Base-by-base conservation (phyloP, 2,888 invertebrate genomes). In the Eurytoma californica region DNA sequence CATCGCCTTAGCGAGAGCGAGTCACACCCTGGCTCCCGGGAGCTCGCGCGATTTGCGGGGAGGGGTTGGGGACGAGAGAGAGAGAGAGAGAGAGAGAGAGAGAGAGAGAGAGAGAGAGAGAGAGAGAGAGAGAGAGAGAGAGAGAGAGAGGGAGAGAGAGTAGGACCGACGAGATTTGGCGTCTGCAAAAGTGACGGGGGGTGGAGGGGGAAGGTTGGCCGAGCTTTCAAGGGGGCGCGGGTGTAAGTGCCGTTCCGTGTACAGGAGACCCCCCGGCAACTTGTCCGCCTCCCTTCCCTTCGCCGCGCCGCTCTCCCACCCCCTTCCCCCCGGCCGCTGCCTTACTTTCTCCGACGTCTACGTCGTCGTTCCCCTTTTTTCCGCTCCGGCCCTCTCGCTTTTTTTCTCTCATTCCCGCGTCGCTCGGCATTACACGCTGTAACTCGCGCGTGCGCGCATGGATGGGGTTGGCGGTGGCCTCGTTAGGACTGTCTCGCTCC, bases 161-260 rank as follows among this genome's bases (percentile, higher is more conserved):
- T 20, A 5, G 24, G 20, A 67, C 24, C 47, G 39, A 28, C 58
- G 74, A 70, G 66, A 79, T 79, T 79, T 60, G 79, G 63, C 30
- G 57, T 74, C 74, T 68, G 58, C 61, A 30, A 63, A 66, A 70
- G 70, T 47, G 58, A 47, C 55, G 72, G 24, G 20, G 28, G 24
- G 24, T 20, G 7, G 20, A 14, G 4, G 60, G 14, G 14, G 65
- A 3, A 39, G 39, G 67, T n/a, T 16, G 39, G 55, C 49, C 18
- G 70, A 65, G 77, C 60, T 75, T 68, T 76, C 69, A 49, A 72
- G 76, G 72, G 60, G 68, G 47, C 84, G 84, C 82, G 85, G 85
- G 86, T 87, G 86, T 90, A 90, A 90, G 89, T 89, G 89, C 89
- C 87, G 86, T 90, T 90, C 86, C 89, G 86, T 90, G 89, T 90